Evolutionary conservation across 2,797 vertebrate genomes (phyloP), one percentile per base, ranked within the genome.

Genomic region (Dermochelys coriacea): DNA sequence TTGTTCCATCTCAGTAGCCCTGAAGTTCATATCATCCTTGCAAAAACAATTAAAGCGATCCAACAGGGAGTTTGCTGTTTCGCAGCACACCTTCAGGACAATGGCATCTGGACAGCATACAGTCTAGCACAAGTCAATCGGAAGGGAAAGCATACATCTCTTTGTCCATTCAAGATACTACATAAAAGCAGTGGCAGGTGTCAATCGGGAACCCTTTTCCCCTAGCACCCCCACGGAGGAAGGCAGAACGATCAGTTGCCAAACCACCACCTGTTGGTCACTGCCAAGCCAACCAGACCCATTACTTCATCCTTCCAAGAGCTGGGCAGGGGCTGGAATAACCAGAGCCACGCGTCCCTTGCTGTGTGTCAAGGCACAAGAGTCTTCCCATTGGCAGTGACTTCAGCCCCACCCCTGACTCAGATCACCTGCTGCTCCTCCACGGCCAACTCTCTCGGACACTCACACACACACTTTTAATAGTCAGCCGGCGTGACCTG

Each of bases 241-340:
- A 19, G 1, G 10, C 37, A 41, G 68, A 37, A 23, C 25, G 37
- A 71, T 18, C 18, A 45, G 49, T 50, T 31, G 71, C 49, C 14
- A 41, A 78, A 74, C 3, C 68, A 6, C 12, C 92, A 97, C 96
- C 93, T 97, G 97, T 95, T 95, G 87, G 86, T n/a, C 34, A n/a
- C 15, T 41, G 19, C 49, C 37, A 34, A n/a, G 15, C 45, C 29
- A 41, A 21, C 12, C 25, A 78, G 18, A 41, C 27, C 68, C 34
- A 29, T 34, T 23, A 49, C 29, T 61, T 27, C 27, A 25, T 41
- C 41, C 51, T 23, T 54, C 52, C 47, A 1, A 37, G 23, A 41
- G n/a, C 52, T 41, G 31, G 21, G 8, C 12, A n/a, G 14, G 1
- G 52, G 6, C 15, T 80, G 79, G 7, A 19, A 9, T 4, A 49